These are phyloP conservation scores for Taurulus bubalis DNA, from an alignment of 2,113 vertebrate genomes.

Conservation along the genomic window DNA sequence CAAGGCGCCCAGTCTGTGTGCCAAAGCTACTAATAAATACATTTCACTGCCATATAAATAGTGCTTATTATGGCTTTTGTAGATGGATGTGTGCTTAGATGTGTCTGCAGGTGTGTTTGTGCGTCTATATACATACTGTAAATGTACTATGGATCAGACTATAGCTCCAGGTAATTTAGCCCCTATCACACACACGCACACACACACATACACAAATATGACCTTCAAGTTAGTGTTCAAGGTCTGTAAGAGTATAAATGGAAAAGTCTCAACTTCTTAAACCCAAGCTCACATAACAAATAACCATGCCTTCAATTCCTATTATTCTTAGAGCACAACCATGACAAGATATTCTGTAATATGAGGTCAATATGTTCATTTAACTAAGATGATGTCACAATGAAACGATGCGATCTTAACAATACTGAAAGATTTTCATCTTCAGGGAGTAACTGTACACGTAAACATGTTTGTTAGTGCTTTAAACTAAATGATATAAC, in stretches of 20 bases:
- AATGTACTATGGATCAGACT: neutral
- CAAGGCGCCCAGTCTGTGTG: constrained; percentile 62
- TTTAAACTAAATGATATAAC: no score
- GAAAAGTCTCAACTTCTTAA: no score
- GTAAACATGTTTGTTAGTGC: no score
- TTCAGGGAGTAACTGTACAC: no score
- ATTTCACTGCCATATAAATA: constrained; percentile 59
- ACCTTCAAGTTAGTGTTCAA: neutral
- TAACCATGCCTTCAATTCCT: neutral
- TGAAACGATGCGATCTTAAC: no score
- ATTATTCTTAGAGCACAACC: neutral
- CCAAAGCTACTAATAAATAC: constrained; percentile 72
- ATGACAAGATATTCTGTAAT: neutral
- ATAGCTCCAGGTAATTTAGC: neutral
- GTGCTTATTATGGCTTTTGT: constrained; percentile 16
- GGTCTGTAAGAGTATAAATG: neutral
- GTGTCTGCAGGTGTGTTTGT: constrained; percentile 1
- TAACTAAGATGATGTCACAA: neutral
- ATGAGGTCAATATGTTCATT: neutral
- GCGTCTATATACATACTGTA: constrained; percentile 8
- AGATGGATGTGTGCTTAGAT: constrained; percentile 29
- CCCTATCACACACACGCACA: neutral
- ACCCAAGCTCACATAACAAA: neutral
- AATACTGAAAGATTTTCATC: no score
- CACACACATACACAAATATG: neutral